phyloP scores from a whole-genome alignment of 2,113 vertebrate species.

The Podarcis raffonei region DNA sequence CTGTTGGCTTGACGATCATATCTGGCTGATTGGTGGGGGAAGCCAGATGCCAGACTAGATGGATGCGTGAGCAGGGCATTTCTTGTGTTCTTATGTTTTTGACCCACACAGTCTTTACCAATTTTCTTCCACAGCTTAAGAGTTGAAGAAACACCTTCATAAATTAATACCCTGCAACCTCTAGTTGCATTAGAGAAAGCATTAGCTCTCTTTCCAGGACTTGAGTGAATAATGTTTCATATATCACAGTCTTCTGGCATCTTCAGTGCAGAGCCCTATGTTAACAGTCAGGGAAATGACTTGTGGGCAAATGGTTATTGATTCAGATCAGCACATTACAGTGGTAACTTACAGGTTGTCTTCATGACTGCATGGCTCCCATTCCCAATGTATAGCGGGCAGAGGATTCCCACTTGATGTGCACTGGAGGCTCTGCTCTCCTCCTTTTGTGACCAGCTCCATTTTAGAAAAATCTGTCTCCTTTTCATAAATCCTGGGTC shows the following conservation, averaged over 20 bases:
- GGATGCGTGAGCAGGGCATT: not conserved
- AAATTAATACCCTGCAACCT: not conserved
- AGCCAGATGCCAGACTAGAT: not conserved
- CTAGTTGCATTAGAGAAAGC: not conserved
- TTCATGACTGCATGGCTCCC: slow-evolving; percentile 81
- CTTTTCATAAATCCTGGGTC: slow-evolving; percentile 85
- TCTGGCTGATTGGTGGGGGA: too few relatives aligned
- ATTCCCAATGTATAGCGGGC: slow-evolving; percentile 83
- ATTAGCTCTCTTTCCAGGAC: not conserved
- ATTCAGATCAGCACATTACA: too few relatives aligned
- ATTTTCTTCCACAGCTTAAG: not conserved
- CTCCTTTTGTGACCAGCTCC: slow-evolving; percentile 60
- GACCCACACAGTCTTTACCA: too few relatives aligned
- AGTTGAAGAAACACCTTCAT: not conserved
- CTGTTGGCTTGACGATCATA: not conserved
- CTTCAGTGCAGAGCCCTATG: not conserved
- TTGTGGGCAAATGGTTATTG: not conserved
- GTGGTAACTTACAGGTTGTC: slow-evolving; percentile 59
- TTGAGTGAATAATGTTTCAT: not conserved
- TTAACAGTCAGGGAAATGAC: not conserved
- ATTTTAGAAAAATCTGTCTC: slow-evolving; percentile 70
- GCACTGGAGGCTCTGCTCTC: slow-evolving; percentile 79
- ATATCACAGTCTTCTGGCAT: not conserved
- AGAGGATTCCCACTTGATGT: slow-evolving; percentile 76
- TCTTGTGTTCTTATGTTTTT: not conserved